phyloP scores from a whole-genome alignment of 2,888 invertebrate genomes.

The Dicroscelio sp. region DNA sequence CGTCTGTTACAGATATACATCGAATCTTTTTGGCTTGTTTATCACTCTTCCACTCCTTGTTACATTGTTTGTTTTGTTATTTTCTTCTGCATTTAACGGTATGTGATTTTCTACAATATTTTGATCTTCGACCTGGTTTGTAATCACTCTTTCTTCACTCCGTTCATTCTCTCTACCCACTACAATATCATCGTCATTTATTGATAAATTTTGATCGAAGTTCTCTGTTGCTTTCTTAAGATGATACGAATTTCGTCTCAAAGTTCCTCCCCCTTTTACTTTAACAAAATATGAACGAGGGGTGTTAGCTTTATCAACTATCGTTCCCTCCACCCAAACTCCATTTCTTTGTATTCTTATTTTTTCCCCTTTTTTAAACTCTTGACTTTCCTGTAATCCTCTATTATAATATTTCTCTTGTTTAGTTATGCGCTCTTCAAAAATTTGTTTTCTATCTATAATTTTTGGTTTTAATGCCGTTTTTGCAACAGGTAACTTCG shows the following conservation, averaged over 20 bases:
- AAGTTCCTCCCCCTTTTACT: not conserved
- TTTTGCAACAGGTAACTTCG: constrained; percentile 13
- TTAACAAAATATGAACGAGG: constrained; percentile 25
- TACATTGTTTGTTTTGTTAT: not conserved
- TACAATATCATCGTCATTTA: not conserved
- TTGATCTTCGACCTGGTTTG: too few species aligned
- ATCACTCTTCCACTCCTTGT: not conserved
- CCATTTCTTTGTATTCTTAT: not conserved
- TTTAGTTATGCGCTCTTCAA: not conserved
- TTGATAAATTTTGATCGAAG: not conserved
- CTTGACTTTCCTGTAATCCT: not conserved
- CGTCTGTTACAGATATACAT: too few species aligned
- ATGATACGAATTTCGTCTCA: not conserved
- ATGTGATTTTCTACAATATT: not conserved
- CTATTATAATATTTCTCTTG: constrained; percentile 19
- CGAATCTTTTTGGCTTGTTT: not conserved
- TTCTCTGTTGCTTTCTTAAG: not conserved
- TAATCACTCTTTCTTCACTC: too few species aligned
- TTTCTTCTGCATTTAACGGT: not conserved
- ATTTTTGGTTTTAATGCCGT: constrained; percentile 16
- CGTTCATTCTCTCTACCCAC: too few species aligned
- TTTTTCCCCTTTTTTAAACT: constrained; percentile 31
- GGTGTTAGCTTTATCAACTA: not conserved
- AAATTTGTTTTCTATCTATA: not conserved
- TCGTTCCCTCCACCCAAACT: not conserved